These are phyloP conservation scores for Catotricha subobsoleta DNA, from an alignment of 2,888 invertebrate species.

Conservation along the genomic window DNA sequence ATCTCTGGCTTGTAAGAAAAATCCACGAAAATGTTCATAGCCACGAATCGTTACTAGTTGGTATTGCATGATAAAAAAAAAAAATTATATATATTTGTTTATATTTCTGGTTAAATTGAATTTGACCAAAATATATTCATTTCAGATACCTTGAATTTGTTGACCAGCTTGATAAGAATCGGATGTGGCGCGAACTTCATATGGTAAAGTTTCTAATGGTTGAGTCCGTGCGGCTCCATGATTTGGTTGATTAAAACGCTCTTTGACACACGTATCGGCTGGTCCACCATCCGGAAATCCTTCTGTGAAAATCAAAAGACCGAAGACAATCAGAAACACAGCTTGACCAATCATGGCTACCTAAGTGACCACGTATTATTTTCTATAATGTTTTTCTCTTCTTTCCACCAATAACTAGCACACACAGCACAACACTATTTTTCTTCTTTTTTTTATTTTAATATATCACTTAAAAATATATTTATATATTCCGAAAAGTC, in stretches of 20 bases:
- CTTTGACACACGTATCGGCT: constrained; percentile 61
- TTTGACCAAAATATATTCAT: no score
- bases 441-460: no score
- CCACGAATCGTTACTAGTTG: constrained; percentile 21
- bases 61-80: neutral
- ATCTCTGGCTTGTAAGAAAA: constrained; percentile 66
- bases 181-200: constrained; percentile 45
- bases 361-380: no score
- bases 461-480: no score
- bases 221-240: constrained; percentile 56
- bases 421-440: no score
- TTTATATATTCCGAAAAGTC: no score
- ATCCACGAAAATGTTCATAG: constrained; percentile 52
- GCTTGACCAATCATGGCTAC: no score
- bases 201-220: constrained; percentile 43
- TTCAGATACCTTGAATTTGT: constrained; percentile 46
- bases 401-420: no score
- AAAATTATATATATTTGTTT: no score
- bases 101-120: no score
- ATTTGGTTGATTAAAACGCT: constrained; percentile 55
- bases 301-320: neutral
- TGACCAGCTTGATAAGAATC: constrained; percentile 47
- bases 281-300: constrained; percentile 67
- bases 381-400: no score
- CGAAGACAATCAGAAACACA: no score